Evolutionary conservation across 1,140 invertebrate genomes (phyloP), one percentile per base, ranked within the genome.

Genomic region (Aphidius gifuensis): DNA sequence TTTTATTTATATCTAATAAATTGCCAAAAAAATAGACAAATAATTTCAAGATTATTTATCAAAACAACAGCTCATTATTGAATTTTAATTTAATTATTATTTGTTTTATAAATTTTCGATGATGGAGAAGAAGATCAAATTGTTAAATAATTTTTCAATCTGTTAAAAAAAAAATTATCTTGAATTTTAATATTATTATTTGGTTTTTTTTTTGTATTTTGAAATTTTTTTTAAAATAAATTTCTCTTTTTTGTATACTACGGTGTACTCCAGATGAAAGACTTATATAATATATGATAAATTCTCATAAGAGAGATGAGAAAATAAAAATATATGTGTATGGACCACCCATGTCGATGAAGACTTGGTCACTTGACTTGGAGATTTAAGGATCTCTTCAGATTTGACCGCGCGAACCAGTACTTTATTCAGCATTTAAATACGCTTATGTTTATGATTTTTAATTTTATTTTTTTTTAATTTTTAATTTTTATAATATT

Each of bases 301-400:
- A 32, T 32, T 32, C 23, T 32, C 68, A 72, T 71, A 71, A 71
- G 70, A 76, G 75, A 32, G 2, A 32, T 32, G 23, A 4, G 23
- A 32, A 32, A 32, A 32, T 3, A 32, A 32, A 32, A 32, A 3
- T 32, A 32, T 32, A 32, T 32, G 4, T 32, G 75, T 77, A 77
- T 72, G 75, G 78, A 78, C 78, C 78, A 79, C 78, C 78, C 78
- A 79, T 75, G 69, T 74, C 67, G 76, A 75, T 58, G 68, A 66
- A 50, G 64, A 66, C 57, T 56, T 64, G 43, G 4, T 32, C 69
- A 69, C 73, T 77, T 70, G 74, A 75, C 70, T 75, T 66, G 67
- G 68, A 32, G 4, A 32, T 66, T 67, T 73, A 68, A 68, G 75
- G 76, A 68, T 69, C 72, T 65, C 71, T 75, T 54, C 65, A 74